Evolutionary conservation across 2,888 invertebrate species (phyloP), one percentile per base, ranked within the genome.

Genomic region (Dascillus cervinus): DNA sequence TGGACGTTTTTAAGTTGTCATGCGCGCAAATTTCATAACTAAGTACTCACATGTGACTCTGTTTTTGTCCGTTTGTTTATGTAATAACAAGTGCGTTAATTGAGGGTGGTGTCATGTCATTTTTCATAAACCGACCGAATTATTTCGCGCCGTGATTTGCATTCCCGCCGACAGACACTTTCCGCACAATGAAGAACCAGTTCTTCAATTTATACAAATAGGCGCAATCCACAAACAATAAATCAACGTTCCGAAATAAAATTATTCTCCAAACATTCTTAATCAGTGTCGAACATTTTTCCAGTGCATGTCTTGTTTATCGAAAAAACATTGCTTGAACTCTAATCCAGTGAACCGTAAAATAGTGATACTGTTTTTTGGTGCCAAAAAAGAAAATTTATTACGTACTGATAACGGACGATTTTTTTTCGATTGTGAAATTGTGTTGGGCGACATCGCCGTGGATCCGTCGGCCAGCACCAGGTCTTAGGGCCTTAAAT

Each of bases 21-120:
- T 47, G 49, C 47, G 47, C 47, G 47, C 43, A 41, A 37, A 42
- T 29, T 37, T 32, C 34, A 32, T 36, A 24, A 35, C 31, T 35
- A 29, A 33, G 32, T 28, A 38, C 35, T 29, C 34, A 29, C 41
- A 38, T 38, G 41, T 34, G 35, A 34, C 31, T 36, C 43, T 45
- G 43, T 43, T 47, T 45, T 45, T 32, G 29, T 33, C 29, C 39
- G 34, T 39, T 43, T 45, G 42, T 45, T 47, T 45, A 45, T 41
- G 32, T 28, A 33, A 22, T 26, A 26, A 25, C 31, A 12, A 32
- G 35, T 36, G 32, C 20, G 8, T 33, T 28, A 39, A 34, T 28
- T 31, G 24, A 31, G 34, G 28, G 29, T 8, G 8, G 17, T 17
- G 17, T 17, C 8, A 17, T 8, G 5, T n/a, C n/a, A n/a, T n/a